Percentiles rank a stretch among this genome's conserved stretches.
Conservation (phyloP, 2,888 invertebrate species). For the Dryobota labecula region DNA sequence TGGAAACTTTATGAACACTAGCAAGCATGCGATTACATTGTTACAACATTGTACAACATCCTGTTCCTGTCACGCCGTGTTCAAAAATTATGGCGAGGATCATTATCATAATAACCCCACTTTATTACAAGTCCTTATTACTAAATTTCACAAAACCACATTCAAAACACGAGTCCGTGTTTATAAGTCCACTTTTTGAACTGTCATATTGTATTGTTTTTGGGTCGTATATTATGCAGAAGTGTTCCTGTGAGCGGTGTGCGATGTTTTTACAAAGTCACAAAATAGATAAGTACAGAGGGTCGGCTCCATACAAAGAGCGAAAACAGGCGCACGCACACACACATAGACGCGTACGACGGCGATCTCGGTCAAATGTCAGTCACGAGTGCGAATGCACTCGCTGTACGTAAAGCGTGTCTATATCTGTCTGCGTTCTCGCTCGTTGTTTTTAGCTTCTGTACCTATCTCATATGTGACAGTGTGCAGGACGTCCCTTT, state of each 20-base stretch:
- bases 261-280: constrained; percentile 51
- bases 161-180: constrained; percentile 54
- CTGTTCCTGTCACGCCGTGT: constrained; percentile 48
- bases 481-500: constrained; percentile 55
- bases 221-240: constrained; percentile 64
- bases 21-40: constrained; percentile 41
- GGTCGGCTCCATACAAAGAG: background rate
- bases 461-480: background rate
- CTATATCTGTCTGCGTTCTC: background rate
- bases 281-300: constrained; percentile 6
- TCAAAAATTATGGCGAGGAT: constrained; percentile 45
- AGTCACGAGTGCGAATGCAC: background rate
- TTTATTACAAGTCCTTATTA: constrained; percentile 60
- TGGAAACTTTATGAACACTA: constrained; percentile 12
- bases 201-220: constrained; percentile 67
- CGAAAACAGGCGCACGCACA: too few relatives aligned
- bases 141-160: constrained; percentile 56
- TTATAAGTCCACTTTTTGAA: constrained; percentile 63
- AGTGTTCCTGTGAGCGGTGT: constrained; percentile 63
- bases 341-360: background rate
- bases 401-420: background rate
- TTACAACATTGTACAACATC: constrained; percentile 40
- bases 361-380: background rate
- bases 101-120: constrained; percentile 55
- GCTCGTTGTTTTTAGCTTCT: background rate